A percentile compares a stretch with the other conserved stretches of the same genome.
Evolutionary conservation across 2,888 invertebrate genomes (phyloP).

Genomic region (Cantharis nigra): DNA sequence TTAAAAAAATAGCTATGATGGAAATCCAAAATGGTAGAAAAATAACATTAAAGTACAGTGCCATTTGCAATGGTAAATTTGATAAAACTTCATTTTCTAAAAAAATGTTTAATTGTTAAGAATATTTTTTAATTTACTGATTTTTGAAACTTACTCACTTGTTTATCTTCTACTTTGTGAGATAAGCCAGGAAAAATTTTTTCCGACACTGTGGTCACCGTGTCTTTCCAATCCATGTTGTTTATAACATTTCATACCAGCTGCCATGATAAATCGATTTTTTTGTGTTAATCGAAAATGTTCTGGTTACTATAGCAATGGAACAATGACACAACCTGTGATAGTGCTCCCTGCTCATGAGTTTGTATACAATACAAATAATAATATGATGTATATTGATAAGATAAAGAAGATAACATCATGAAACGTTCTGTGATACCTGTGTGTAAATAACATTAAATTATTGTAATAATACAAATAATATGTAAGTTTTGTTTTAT

Average conservation of each 20-base stretch:
- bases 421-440: background rate
- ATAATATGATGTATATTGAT: background rate
- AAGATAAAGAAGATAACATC: background rate
- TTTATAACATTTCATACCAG: background rate
- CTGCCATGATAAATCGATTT: background rate
- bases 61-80: conserved; percentile 79
- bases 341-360: background rate
- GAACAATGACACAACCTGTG: background rate
- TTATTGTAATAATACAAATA: background rate
- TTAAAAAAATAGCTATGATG: conserved; percentile 64
- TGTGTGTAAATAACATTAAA: background rate
- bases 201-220: conserved; percentile 55
- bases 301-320: background rate
- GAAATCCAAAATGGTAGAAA: conserved; percentile 75
- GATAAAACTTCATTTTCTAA: conserved; percentile 63
- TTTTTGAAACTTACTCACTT: conserved; percentile 40
- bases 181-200: conserved; percentile 58
- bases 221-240: conserved; percentile 52
- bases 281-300: background rate
- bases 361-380: background rate
- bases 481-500: background rate
- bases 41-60: conserved; percentile 80
- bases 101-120: conserved; percentile 36
- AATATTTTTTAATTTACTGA: background rate
- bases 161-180: conserved; percentile 42